phyloP scores from a whole-genome alignment of 2,113 vertebrate species.

The Megaceryle maxima region DNA sequence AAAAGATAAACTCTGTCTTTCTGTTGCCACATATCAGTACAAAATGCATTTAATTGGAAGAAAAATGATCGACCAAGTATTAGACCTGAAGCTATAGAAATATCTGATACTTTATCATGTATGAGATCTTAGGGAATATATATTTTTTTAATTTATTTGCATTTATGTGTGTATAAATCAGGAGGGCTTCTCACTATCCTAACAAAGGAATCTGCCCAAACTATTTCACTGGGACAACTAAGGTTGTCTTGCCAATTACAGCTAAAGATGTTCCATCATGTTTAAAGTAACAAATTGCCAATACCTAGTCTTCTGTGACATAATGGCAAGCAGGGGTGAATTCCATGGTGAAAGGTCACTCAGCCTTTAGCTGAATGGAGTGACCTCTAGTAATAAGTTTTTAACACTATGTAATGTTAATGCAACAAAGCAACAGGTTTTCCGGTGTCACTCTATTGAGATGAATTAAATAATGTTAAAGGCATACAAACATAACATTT shows the following conservation, averaged over 20 bases:
- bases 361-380: not conserved
- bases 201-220: not conserved
- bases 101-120: not conserved
- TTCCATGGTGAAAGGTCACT: not conserved
- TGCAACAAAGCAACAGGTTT: not conserved
- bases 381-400: not conserved
- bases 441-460: not conserved
- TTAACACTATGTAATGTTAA: not conserved
- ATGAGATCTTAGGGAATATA: not conserved
- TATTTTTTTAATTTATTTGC: not conserved
- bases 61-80: not conserved
- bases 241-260: not conserved
- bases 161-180: fast-evolving
- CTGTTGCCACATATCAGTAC: not conserved
- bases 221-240: not conserved
- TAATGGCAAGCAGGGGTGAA: not conserved
- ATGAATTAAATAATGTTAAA: not conserved
- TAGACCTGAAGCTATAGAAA: not conserved
- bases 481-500: not conserved
- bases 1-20: not conserved
- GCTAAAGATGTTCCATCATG: not conserved
- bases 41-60: not conserved
- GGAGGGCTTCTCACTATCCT: not conserved
- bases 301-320: not conserved
- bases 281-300: not conserved